A percentile compares a stretch with the other conserved stretches of the same genome.
These are phyloP conservation scores for Crossaster papposus DNA, from an alignment of 53 echinoderm and acorn worm species.

Conservation along the genomic window DNA sequence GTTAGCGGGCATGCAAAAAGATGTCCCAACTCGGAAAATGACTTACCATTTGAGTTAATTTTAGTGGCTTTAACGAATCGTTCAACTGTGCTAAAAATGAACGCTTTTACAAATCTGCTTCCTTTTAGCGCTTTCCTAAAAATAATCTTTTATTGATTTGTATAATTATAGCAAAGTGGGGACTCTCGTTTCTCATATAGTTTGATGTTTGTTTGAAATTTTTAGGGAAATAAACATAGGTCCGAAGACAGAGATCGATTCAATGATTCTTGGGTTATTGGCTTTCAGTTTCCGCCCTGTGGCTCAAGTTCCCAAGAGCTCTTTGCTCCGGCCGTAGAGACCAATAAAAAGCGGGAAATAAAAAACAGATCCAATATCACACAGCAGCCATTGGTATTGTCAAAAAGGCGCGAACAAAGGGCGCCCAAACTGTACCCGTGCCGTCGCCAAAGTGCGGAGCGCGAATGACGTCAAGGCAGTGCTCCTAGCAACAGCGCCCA, in stretches of 20 bases:
- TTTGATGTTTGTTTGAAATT: background rate
- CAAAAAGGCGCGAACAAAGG: background rate
- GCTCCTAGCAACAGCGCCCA: constrained; percentile 3
- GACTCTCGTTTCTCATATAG: background rate
- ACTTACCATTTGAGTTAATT: background rate
- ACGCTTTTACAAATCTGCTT: background rate
- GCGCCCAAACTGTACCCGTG: background rate
- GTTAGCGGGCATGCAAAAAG: no score
- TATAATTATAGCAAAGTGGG: background rate
- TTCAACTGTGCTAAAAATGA: background rate
- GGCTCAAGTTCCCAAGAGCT: background rate
- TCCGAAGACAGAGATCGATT: background rate
- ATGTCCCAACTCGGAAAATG: background rate
- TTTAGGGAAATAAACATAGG: background rate
- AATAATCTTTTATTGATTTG: background rate
- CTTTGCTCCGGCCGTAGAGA: background rate
- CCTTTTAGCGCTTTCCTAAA: background rate
- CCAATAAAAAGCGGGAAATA: background rate
- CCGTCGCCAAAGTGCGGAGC: background rate
- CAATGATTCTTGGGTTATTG: background rate
- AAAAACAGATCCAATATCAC: background rate
- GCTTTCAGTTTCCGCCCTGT: background rate
- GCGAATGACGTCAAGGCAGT: background rate
- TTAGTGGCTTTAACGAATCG: no score
- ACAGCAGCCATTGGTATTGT: background rate